Evolutionary conservation across 2,113 vertebrate species (phyloP).

Genomic region (Pholis gunnellus): DNA sequence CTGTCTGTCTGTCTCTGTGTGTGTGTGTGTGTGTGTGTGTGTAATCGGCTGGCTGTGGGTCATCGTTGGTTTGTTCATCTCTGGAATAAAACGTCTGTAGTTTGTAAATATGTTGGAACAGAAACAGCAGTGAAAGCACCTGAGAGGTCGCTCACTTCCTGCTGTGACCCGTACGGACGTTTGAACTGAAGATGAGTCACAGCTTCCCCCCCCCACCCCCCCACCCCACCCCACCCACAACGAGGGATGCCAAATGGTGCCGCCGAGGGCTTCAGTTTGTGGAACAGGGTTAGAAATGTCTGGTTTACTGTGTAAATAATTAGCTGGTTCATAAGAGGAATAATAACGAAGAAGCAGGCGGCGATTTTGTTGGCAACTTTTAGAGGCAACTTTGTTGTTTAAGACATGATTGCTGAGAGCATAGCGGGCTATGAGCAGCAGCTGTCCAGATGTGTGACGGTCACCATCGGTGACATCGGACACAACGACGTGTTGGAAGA

Average conservation of each 20-base stretch:
- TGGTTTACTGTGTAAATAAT: constrained; percentile 20
- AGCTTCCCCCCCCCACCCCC: background rate
- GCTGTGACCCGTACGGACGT: background rate
- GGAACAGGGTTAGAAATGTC: background rate
- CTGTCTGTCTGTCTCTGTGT: background rate
- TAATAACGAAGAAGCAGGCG: background rate
- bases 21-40: background rate
- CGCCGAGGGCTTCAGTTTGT: background rate
- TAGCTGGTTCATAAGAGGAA: background rate
- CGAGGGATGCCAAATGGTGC: constrained; percentile 10
- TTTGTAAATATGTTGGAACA: constrained; percentile 41
- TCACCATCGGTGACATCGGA: too few species aligned
- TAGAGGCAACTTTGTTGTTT: constrained; percentile 16
- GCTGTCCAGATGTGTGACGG: too few species aligned
- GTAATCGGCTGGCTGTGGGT: too few species aligned
- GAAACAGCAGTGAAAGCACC: constrained; percentile 1
- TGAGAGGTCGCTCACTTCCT: background rate
- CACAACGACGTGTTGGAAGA: too few species aligned
- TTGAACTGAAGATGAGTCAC: background rate
- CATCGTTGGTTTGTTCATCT: too few species aligned
- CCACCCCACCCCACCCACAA: too few species aligned
- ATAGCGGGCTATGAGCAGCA: constrained; percentile 39
- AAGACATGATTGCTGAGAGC: background rate
- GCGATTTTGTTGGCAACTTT: background rate
- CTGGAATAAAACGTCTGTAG: background rate